Percentiles rank a stretch among this genome's conserved stretches.
phyloP scores from a whole-genome alignment of 2,797 vertebrate genomes.

The Todus mexicanus region DNA sequence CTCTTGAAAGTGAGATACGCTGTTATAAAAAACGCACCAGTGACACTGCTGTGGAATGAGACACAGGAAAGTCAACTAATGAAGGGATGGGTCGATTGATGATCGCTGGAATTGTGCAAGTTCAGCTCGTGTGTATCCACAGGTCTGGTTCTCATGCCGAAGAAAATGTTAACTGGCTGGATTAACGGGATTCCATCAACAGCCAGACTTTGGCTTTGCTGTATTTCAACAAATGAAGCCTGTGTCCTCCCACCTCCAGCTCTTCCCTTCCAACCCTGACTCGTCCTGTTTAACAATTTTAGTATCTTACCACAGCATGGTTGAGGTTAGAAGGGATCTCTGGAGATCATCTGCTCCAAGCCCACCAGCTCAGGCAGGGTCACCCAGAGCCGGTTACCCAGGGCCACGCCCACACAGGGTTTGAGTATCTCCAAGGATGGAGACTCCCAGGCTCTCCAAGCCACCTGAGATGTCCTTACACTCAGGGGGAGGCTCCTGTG shows the following conservation, averaged over 20 bases:
- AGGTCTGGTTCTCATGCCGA: background rate
- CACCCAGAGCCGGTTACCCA: background rate
- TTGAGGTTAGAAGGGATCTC: background rate
- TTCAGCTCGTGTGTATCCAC: background rate
- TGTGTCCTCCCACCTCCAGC: background rate
- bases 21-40: background rate
- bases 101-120: background rate
- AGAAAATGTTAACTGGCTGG: background rate
- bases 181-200: background rate
- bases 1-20: background rate
- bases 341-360: background rate
- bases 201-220: background rate
- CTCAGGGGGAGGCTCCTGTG: background rate
- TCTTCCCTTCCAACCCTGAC: background rate
- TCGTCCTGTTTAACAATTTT: background rate
- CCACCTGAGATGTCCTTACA: background rate
- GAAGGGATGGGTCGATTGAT: background rate
- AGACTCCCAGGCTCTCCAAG: background rate
- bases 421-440: background rate
- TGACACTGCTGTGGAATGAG: background rate
- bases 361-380: background rate
- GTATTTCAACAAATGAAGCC: background rate
- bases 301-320: background rate
- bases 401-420: background rate
- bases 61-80: background rate